Conservation (phyloP, 2,888 invertebrate genomes). For the Blastobasis adustella region DNA sequence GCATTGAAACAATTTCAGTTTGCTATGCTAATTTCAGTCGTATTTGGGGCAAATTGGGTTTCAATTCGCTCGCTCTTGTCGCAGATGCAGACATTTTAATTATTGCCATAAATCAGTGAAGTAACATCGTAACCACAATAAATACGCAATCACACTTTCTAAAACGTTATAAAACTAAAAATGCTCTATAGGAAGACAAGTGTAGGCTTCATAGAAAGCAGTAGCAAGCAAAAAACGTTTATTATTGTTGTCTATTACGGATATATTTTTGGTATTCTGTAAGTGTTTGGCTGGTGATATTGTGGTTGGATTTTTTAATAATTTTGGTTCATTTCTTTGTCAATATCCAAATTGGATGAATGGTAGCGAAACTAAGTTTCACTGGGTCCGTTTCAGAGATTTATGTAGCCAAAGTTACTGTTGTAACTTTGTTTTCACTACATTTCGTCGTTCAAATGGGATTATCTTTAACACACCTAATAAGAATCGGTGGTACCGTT, state of each 20-base stretch:
- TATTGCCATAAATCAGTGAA: too few species aligned
- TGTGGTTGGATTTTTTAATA: slow-evolving; percentile 10
- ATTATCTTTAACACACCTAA: slow-evolving; percentile 14
- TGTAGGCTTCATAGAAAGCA: slow-evolving; percentile 26
- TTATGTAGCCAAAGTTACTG: too few species aligned
- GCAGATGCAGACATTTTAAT: too few species aligned
- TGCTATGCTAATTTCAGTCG: too few species aligned
- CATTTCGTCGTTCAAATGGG: too few species aligned
- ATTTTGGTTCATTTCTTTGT: slow-evolving; percentile 37
- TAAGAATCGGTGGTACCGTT: slow-evolving; percentile 22
- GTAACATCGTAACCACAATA: slow-evolving; percentile 12
- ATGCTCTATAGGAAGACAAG: slow-evolving; percentile 55
- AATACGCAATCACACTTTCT: slow-evolving; percentile 22
- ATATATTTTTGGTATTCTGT: slow-evolving; percentile 30
- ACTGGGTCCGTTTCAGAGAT: slow-evolving; percentile 8
- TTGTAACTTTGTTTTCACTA: too few species aligned
- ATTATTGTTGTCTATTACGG: slow-evolving; percentile 27
- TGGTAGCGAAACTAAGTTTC: slow-evolving; percentile 26
- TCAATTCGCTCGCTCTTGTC: too few species aligned
- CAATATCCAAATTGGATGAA: slow-evolving; percentile 18
- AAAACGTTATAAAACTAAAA: slow-evolving; percentile 24
- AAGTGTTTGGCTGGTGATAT: slow-evolving; percentile 14
- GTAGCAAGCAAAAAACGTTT: slow-evolving; percentile 24
- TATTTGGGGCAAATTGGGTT: too few species aligned
- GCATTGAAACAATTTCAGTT: too few species aligned